phyloP scores from a whole-genome alignment of 2,797 vertebrate species.

The Smutsia temminckii region DNA sequence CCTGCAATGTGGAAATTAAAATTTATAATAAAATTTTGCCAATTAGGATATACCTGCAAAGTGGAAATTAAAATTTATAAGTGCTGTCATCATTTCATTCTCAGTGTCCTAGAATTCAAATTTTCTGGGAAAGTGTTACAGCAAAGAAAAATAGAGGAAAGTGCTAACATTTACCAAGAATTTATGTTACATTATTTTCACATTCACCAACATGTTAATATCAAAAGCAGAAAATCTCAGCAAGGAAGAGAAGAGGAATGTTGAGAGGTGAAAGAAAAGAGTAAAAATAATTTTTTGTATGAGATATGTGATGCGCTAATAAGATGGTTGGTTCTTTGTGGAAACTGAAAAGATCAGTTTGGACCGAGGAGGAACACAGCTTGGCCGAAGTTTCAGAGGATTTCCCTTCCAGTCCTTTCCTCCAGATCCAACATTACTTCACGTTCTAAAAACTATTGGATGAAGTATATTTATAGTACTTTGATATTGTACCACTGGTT shows the following conservation, averaged over 20 bases:
- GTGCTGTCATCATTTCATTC: not conserved
- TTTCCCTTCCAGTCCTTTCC: not conserved
- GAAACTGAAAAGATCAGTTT: conserved; percentile 13
- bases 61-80: conserved; percentile 28
- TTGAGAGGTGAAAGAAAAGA: not conserved
- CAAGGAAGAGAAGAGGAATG: not conserved
- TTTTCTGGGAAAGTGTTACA: conserved; percentile 27
- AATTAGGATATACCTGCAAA: not conserved
- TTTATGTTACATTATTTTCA: conserved; percentile 22
- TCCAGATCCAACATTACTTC: conserved; percentile 16
- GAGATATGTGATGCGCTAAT: not conserved
- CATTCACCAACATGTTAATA: not conserved
- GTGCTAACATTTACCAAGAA: not conserved
- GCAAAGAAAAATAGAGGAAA: conserved; percentile 9
- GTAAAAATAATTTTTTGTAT: not conserved
- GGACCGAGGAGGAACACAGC: not conserved
- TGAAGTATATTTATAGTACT: not conserved
- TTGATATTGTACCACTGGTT: not conserved
- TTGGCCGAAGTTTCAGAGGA: not conserved
- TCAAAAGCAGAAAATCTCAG: not conserved
- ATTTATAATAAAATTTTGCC: conserved; percentile 45
- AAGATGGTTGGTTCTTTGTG: not conserved
- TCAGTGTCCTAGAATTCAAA: conserved; percentile 23
- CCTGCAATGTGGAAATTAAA: conserved; percentile 27
- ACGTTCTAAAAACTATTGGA: not conserved